These are phyloP conservation scores for Emys orbicularis DNA, from an alignment of 2,797 vertebrate species.

Conservation along the genomic window DNA sequence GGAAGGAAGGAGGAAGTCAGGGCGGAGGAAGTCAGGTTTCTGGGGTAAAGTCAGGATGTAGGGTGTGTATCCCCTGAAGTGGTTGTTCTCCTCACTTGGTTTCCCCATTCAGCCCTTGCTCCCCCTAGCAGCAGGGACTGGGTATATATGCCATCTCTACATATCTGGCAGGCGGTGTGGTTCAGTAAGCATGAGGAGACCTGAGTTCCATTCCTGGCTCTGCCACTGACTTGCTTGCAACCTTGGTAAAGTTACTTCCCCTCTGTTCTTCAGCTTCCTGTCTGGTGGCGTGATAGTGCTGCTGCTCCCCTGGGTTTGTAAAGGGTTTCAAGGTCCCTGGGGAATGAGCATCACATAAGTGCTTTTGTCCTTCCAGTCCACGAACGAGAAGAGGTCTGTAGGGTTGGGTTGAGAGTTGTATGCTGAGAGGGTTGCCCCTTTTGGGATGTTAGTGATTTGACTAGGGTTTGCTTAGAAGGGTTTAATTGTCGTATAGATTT, in stretches of 20 bases:
- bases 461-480: not conserved
- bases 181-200: not conserved
- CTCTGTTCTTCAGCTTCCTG: not conserved
- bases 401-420: not conserved
- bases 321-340: not conserved
- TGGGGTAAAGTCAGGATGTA: not conserved
- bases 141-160: fast-evolving
- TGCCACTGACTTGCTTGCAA: not conserved
- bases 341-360: not conserved
- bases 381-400: not conserved
- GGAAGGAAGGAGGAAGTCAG: too few species aligned
- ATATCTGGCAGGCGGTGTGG: not conserved
- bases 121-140: not conserved
- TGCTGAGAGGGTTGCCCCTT: not conserved
- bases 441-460: not conserved
- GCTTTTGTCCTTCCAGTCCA: not conserved
- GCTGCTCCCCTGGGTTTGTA: not conserved
- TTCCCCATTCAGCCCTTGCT: fast-evolving
- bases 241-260: not conserved
- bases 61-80: not conserved
- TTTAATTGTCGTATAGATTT: too few species aligned
- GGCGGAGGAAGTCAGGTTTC: not conserved
- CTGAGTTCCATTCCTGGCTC: not conserved
- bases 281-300: not conserved
- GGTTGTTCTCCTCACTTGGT: not conserved